phyloP scores from a whole-genome alignment of 2,113 vertebrate species.

The Odontesthes bonariensis region DNA sequence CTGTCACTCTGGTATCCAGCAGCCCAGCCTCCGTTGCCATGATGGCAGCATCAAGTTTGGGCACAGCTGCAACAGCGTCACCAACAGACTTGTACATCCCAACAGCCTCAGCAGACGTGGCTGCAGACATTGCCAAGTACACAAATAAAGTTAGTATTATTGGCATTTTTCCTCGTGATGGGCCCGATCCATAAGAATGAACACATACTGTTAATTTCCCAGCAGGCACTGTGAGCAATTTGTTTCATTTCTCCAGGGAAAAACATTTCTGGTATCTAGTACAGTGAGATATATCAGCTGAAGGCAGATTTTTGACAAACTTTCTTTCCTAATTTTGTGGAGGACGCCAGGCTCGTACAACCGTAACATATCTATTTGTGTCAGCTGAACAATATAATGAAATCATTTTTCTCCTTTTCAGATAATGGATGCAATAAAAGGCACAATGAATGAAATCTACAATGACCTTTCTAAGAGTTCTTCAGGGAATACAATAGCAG shows the following conservation, averaged over 20 bases:
- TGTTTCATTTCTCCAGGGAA: neutral
- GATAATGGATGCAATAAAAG: slow-evolving; percentile 99
- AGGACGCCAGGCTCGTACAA: neutral
- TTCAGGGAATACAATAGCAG: slow-evolving; percentile 94
- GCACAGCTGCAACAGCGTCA: slow-evolving; percentile 84
- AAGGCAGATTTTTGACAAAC: too few relatives aligned
- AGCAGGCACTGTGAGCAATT: neutral
- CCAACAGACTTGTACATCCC: slow-evolving; percentile 90
- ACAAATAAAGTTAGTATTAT: slow-evolving; percentile 92
- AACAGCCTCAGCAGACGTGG: slow-evolving; percentile 94
- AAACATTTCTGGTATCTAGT: neutral
- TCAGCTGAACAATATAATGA: neutral
- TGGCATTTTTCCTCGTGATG: neutral
- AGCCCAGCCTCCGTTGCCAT: slow-evolving; percentile 87
- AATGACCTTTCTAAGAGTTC: slow-evolving; percentile 95
- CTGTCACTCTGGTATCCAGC: slow-evolving; percentile 93
- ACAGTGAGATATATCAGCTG: neutral
- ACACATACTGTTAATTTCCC: neutral
- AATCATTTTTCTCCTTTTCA: slow-evolving; percentile 67
- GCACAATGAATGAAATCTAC: slow-evolving; percentile 97
- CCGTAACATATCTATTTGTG: neutral
- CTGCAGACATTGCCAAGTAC: slow-evolving; percentile 97
- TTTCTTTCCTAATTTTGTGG: neutral
- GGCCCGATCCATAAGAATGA: neutral
- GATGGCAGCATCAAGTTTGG: slow-evolving; percentile 84